Evolutionary conservation across 1,140 invertebrate genomes (phyloP).

Genomic region (Lordiphosa clarofinis): DNA sequence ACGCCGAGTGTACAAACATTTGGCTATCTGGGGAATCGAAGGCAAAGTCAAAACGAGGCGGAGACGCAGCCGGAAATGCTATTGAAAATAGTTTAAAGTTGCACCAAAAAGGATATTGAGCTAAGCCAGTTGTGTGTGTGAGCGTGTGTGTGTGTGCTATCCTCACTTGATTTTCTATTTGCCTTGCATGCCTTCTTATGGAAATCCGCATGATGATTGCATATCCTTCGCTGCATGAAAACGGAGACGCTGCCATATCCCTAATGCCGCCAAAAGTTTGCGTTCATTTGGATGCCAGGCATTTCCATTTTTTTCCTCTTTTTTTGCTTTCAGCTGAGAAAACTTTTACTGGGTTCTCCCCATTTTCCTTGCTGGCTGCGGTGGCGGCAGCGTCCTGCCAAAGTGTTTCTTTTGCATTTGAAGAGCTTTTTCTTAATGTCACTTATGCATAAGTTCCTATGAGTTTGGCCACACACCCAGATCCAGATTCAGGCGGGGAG

Average conservation of each 20-base stretch:
- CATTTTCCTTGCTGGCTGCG: conserved; percentile 52
- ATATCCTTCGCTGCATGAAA: conserved; percentile 67
- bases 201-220: conserved; percentile 79
- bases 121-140: conserved; percentile 64
- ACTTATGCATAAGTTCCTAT: conserved; percentile 79
- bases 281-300: conserved; percentile 66
- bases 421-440: conserved; percentile 79
- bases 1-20: conserved; percentile 55
- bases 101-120: conserved; percentile 70
- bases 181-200: conserved; percentile 68
- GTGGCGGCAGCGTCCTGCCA: conserved; percentile 52
- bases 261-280: conserved; percentile 73
- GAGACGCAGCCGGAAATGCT: conserved; percentile 63
- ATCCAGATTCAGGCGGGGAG: conserved; percentile 36
- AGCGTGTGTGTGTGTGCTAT: conserved; percentile 19
- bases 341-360: conserved; percentile 68
- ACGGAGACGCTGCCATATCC: conserved; percentile 64
- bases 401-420: conserved; percentile 77
- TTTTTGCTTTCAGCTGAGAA: conserved; percentile 62
- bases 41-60: conserved; percentile 55
- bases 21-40: conserved; percentile 28
- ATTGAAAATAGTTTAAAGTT: conserved; percentile 77
- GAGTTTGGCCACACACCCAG: conserved; percentile 56
- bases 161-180: conserved; percentile 63
- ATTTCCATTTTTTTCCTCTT: conserved; percentile 8